Conservation (phyloP, 2,888 invertebrate species). For the Caenorhabditis panamensis region DNA sequence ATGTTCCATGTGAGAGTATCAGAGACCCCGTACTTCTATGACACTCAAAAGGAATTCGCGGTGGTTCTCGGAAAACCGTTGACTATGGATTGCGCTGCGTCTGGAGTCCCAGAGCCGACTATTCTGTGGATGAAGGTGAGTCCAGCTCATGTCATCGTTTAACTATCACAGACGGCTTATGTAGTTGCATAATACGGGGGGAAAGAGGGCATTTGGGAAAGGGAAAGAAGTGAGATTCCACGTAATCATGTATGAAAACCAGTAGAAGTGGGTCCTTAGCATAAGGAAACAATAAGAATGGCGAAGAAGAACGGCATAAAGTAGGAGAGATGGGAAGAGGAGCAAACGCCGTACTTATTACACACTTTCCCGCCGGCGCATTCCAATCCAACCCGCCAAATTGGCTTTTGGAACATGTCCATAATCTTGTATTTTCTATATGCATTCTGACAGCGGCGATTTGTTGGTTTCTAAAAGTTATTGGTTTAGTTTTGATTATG, state of each 20-base stretch:
- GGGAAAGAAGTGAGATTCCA: slow-evolving; percentile 39
- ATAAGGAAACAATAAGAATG: slow-evolving; percentile 33
- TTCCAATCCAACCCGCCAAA: slow-evolving; percentile 79
- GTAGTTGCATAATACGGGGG: neutral
- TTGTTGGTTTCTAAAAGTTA: slow-evolving; percentile 77
- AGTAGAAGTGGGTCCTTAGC: slow-evolving; percentile 19
- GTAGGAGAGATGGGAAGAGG: slow-evolving; percentile 61
- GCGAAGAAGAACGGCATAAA: slow-evolving; percentile 48
- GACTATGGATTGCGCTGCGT: slow-evolving; percentile 84
- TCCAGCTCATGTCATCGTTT: slow-evolving; percentile 26
- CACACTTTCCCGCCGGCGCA: slow-evolving; percentile 80
- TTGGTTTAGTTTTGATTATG: neutral
- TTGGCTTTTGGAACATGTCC: slow-evolving; percentile 72
- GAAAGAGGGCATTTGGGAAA: slow-evolving; percentile 15
- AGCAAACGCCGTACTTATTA: slow-evolving; percentile 80
- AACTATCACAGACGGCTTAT: slow-evolving; percentile 1
- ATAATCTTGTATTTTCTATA: slow-evolving; percentile 78
- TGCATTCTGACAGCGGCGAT: slow-evolving; percentile 80
- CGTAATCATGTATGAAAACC: slow-evolving; percentile 41
- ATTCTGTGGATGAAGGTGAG: slow-evolving; percentile 83
- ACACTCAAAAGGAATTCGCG: slow-evolving; percentile 76
- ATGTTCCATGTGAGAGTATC: slow-evolving; percentile 84
- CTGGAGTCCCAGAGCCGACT: slow-evolving; percentile 84
- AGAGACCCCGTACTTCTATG: slow-evolving; percentile 82
- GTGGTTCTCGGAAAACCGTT: slow-evolving; percentile 84